Conservation (phyloP, 2,888 invertebrate genomes). For the Heterodera filipjevi region DNA sequence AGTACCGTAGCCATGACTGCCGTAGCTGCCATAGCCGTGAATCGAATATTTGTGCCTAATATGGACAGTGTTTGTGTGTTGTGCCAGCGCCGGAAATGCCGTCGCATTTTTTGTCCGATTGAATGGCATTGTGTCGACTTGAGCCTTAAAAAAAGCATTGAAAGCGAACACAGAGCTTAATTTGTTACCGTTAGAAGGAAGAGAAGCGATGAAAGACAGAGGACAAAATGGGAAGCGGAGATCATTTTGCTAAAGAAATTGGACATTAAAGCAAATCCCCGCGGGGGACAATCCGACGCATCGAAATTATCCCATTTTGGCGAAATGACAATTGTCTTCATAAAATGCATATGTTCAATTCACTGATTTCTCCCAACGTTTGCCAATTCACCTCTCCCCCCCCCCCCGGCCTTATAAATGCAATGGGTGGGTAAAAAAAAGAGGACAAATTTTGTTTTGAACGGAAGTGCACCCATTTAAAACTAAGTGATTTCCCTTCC, state of each 20-base stretch:
- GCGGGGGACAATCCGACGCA: too few species aligned
- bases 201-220: neutral
- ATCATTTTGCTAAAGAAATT: conserved; percentile 1
- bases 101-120: neutral
- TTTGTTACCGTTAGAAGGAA: neutral
- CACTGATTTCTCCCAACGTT: too few species aligned
- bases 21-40: neutral
- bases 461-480: neutral
- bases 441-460: neutral
- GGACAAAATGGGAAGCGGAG: neutral
- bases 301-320: too few species aligned
- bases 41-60: neutral
- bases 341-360: too few species aligned
- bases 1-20: too few species aligned
- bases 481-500: neutral
- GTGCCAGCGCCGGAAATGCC: neutral
- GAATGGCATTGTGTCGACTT: neutral
- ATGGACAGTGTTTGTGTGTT: neutral
- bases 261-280: neutral
- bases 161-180: neutral
- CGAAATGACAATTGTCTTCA: too few species aligned
- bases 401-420: too few species aligned
- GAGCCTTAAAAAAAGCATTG: neutral
- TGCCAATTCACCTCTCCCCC: too few species aligned
- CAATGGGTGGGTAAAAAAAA: too few species aligned